Percentiles rank a stretch among this genome's conserved stretches.
Evolutionary conservation across 2,113 vertebrate species (phyloP).

Genomic region (Eurypyga helias): DNA sequence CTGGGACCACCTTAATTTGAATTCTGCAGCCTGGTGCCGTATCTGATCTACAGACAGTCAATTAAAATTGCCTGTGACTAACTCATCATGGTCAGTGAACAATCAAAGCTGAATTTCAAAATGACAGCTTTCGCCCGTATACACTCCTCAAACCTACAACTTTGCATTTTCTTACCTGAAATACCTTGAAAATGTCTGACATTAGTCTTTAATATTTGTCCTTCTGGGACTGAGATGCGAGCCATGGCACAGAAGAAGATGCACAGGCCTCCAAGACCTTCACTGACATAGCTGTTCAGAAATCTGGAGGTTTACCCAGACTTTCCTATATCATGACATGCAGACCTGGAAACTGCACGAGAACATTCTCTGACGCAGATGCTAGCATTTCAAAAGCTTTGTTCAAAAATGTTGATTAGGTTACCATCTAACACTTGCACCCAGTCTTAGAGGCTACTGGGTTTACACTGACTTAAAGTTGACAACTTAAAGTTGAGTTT

Average conservation of each 20-base stretch:
- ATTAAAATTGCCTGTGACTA: background rate
- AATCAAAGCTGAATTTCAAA: background rate
- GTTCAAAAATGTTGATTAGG: background rate
- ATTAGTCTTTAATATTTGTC: background rate
- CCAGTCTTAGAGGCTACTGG: background rate
- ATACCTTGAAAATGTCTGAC: background rate
- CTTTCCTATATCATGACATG: background rate
- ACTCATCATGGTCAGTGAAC: background rate
- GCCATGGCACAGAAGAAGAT: background rate
- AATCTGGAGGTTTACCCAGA: background rate
- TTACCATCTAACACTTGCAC: accelerated
- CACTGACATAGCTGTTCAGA: no score
- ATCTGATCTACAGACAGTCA: background rate
- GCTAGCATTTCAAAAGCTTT: background rate
- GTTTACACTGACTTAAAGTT: background rate
- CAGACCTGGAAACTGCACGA: background rate
- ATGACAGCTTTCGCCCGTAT: background rate
- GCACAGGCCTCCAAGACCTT: background rate
- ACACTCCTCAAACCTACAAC: background rate
- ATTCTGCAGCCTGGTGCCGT: background rate
- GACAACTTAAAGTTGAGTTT: background rate
- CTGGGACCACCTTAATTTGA: slow-evolving; percentile 12
- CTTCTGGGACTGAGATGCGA: background rate
- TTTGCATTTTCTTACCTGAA: background rate
- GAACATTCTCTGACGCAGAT: background rate